Evolutionary conservation across 1,140 invertebrate species (phyloP), one percentile per base, ranked within the genome.

Genomic region (Listronotus bonariensis): DNA sequence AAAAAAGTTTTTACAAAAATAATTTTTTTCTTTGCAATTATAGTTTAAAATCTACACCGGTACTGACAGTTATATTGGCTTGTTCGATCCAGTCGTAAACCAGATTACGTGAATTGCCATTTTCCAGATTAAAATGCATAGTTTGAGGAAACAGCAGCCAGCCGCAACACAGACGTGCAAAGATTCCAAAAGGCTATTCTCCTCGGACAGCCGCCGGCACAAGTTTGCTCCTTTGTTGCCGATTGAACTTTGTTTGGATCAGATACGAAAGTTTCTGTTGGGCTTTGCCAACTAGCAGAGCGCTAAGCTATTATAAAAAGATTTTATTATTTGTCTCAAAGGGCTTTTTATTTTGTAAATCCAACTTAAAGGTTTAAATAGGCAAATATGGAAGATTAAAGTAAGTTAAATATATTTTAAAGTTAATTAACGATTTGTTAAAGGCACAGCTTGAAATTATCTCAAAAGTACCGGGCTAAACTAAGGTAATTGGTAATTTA

Each of bases 31-130:
- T 36, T 55, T 55, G 58, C 57, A 68, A 64, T 68, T 68, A 68
- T 68, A 63, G 64, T 68, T 64, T 53, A 64, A 46, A 57, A 38
- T 48, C 34, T 43, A 26, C 11, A 31, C 14, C 12, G 48, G 46
- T 32, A 56, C 26, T 68, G 66, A 68, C 66, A 68, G 66, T 64
- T 68, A 64, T 68, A 68, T 68, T 68, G 60, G 42, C 40, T 51
- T 52, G 52, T 56, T 52, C 66, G 42, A 64, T 42, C 48, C 52
- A 42, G 45, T 45, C 63, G 63, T 67, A 56, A 68, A 68, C 64
- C 66, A 64, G 53, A 63, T 68, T 68, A 68, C 42, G 38, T 32
- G 66, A 56, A 58, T 59, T 59, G 26, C 15, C 11, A 26, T 48
- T 26, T 2, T 32, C 45, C n/a, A 48, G 52, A 54, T 54, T 38